Evolutionary conservation across 1,140 invertebrate genomes (phyloP).

Genomic region (Drosophila kurseongensis): DNA sequence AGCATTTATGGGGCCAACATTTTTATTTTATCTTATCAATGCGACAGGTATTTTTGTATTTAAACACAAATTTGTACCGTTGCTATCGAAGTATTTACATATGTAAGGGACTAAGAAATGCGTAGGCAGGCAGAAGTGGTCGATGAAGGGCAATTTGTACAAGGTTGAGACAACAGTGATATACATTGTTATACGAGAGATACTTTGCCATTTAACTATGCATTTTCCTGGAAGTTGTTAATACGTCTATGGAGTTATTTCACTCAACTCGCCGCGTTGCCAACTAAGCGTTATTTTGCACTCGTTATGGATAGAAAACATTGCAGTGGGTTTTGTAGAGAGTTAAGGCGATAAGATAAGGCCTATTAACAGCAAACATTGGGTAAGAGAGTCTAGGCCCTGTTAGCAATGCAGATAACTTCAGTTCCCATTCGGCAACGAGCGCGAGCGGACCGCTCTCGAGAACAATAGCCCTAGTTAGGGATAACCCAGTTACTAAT

Average conservation of each 20-base stretch:
- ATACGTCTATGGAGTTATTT: neutral
- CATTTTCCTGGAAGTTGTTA: conserved; percentile 3
- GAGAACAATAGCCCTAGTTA: conserved; percentile 1
- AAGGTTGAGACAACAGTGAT: conserved; percentile 6
- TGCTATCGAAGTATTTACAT: conserved; percentile 30
- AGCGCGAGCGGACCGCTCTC: conserved; percentile 42
- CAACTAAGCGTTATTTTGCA: conserved; percentile 11
- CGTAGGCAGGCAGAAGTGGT: neutral
- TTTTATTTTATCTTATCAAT: conserved; percentile 66
- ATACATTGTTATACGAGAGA: neutral
- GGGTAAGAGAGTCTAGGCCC: conserved; percentile 15
- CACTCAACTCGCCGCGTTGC: conserved; percentile 28
- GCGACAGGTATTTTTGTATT: conserved; percentile 42
- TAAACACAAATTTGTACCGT: conserved; percentile 43
- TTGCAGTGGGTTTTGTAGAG: conserved; percentile 40
- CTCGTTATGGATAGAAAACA: conserved; percentile 6
- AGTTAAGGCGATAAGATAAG: conserved; percentile 51
- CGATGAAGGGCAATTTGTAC: conserved; percentile 6
- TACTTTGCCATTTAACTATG: neutral
- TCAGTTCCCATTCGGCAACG: conserved; percentile 55
- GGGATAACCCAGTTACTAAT: neutral
- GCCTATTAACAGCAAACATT: conserved; percentile 7
- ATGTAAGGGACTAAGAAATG: conserved; percentile 44
- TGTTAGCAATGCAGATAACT: conserved; percentile 3
- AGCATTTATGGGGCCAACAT: conserved; percentile 26